Percentiles rank a stretch among this genome's conserved stretches.
phyloP scores from a whole-genome alignment of 2,888 invertebrate genomes.

The Himalopsyche kuldschensis region DNA sequence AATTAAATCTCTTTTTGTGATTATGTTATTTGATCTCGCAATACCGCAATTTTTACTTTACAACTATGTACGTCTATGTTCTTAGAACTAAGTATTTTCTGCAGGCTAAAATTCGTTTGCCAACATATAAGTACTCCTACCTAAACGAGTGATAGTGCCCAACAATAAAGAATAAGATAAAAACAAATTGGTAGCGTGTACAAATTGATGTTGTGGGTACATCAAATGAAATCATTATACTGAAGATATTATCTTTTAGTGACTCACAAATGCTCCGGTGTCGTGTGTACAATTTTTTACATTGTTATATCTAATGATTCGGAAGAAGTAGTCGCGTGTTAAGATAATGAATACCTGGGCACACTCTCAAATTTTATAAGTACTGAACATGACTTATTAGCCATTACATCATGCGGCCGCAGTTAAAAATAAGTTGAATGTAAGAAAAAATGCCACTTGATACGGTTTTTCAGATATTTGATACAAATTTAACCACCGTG shows the following conservation, averaged over 20 bases:
- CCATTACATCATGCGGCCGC: not conserved
- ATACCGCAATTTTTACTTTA: too few species aligned
- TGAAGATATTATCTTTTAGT: not conserved
- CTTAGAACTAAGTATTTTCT: too few species aligned
- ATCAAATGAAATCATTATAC: constrained; percentile 16
- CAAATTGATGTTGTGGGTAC: constrained; percentile 17
- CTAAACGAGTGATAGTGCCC: constrained; percentile 10
- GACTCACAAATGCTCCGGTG: constrained; percentile 4
- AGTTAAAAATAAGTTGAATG: not conserved
- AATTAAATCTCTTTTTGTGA: too few species aligned
- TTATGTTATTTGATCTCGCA: too few species aligned
- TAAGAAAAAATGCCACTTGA: not conserved
- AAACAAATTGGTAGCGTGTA: constrained; percentile 17
- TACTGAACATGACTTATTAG: not conserved
- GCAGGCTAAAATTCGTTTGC: too few species aligned
- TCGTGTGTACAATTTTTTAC: not conserved
- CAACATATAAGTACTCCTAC: not conserved
- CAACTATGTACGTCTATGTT: too few species aligned
- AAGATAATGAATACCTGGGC: not conserved
- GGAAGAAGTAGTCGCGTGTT: constrained; percentile 4
- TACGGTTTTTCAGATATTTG: not conserved
- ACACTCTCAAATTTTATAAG: constrained; percentile 9
- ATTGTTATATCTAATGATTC: constrained; percentile 7
- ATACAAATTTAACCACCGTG: not conserved
- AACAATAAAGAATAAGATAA: constrained; percentile 17